Conservation (phyloP, 2,113 vertebrate species). For the Copsychus sechellarum region DNA sequence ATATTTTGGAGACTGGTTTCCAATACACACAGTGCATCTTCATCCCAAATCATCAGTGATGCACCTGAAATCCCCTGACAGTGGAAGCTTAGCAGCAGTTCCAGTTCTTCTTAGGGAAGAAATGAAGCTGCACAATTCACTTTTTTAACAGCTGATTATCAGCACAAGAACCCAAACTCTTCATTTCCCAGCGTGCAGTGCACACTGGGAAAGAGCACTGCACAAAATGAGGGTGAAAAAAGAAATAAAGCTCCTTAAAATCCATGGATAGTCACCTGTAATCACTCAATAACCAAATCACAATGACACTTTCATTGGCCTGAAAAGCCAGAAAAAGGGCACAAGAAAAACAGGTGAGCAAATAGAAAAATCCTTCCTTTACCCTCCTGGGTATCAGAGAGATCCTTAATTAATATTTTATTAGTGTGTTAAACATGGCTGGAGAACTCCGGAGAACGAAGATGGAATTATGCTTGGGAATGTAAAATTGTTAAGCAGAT, state of each 20-base stretch:
- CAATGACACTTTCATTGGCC: background rate
- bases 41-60: too few species aligned
- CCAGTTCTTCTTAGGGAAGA: background rate
- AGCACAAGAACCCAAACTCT: background rate
- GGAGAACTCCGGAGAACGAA: constrained; percentile 52
- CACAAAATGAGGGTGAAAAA: fast-evolving
- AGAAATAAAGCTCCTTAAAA: background rate
- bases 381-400: background rate
- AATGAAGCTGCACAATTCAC: background rate
- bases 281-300: background rate
- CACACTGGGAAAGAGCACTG: background rate
- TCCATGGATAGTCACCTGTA: background rate
- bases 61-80: background rate
- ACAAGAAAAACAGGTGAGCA: background rate
- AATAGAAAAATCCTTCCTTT: background rate
- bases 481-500: constrained; percentile 32
- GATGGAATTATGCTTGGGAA: constrained; percentile 52
- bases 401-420: background rate
- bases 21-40: background rate
- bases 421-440: constrained; percentile 74
- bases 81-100: background rate
- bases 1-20: background rate
- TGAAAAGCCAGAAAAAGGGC: background rate
- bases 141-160: background rate
- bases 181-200: background rate